These are phyloP conservation scores for Trinectes maculatus DNA, from an alignment of 2,113 vertebrate species.

Conservation along the genomic window DNA sequence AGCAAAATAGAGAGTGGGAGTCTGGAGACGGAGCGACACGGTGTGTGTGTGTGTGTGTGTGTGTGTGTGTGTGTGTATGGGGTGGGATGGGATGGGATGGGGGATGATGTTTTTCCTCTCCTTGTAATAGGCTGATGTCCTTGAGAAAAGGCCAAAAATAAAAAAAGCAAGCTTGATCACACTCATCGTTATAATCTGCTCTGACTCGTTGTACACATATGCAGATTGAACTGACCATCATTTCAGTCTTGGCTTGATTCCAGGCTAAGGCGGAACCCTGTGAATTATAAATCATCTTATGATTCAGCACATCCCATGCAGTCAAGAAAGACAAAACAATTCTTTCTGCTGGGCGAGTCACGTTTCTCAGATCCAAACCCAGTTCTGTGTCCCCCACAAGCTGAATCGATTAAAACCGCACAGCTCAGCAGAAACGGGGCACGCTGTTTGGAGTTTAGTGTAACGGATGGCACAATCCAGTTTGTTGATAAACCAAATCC, in stretches of 20 bases:
- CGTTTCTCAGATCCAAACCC: slow-evolving; percentile 50
- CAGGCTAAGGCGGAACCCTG: slow-evolving; percentile 35
- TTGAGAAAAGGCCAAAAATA: slow-evolving; percentile 18
- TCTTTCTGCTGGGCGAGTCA: slow-evolving; percentile 22
- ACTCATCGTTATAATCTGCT: slow-evolving; percentile 35
- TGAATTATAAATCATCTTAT: slow-evolving; percentile 77
- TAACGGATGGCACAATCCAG: slow-evolving; percentile 45
- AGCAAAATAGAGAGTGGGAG: slow-evolving; percentile 7
- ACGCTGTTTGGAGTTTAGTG: slow-evolving; percentile 37
- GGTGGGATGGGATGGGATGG: no score
- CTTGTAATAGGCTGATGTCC: slow-evolving; percentile 29
- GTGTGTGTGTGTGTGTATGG: slow-evolving; percentile 17
- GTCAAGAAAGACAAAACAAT: background rate
- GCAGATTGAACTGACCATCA: slow-evolving; percentile 10
- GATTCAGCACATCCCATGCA: slow-evolving; percentile 31
- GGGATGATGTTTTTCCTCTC: slow-evolving; percentile 27
- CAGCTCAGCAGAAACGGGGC: background rate
- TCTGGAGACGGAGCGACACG: slow-evolving; percentile 16
- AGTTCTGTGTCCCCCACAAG: slow-evolving; percentile 27
- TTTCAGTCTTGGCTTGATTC: slow-evolving; percentile 42
- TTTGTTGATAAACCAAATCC: slow-evolving; percentile 71
- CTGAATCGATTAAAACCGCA: slow-evolving; percentile 36
- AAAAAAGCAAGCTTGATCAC: slow-evolving; percentile 10
- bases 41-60: background rate
- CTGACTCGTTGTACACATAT: slow-evolving; percentile 2